Conservation (phyloP, 53 echinoderm and acorn worm species). For the Paracentrotus lividus region DNA sequence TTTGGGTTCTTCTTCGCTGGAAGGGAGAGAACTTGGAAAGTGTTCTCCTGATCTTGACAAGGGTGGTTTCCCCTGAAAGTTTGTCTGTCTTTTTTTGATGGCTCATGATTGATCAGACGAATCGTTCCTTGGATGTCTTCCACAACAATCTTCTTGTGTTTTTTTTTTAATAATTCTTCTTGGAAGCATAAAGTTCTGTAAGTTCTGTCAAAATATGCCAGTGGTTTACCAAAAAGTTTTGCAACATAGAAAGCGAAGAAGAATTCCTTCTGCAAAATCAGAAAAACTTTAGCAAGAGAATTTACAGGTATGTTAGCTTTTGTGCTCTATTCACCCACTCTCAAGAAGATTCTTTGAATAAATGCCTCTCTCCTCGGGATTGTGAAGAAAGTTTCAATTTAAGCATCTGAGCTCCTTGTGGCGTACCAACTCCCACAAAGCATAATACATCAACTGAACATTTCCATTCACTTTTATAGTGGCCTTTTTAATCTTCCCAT, state of each 20-base stretch:
- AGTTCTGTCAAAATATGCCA: too few species aligned
- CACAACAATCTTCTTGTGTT: not conserved
- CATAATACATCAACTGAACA: not conserved
- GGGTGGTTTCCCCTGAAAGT: not conserved
- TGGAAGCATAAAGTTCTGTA: too few species aligned
- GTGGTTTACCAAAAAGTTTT: too few species aligned
- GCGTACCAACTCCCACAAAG: not conserved
- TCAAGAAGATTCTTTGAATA: too few species aligned
- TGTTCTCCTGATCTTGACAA: not conserved
- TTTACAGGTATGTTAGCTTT: too few species aligned
- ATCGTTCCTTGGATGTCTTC: not conserved
- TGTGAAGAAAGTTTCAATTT: not conserved
- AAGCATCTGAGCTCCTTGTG: not conserved
- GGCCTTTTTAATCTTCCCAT: not conserved
- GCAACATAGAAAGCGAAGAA: too few species aligned
- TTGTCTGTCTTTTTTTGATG: not conserved
- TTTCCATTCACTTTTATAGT: not conserved
- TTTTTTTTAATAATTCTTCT: too few species aligned
- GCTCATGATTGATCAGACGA: not conserved
- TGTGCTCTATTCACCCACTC: too few species aligned
- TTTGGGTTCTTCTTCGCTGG: not conserved
- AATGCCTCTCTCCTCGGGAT: too few species aligned
- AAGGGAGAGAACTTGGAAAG: constrained; percentile 43
- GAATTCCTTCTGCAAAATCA: too few species aligned
- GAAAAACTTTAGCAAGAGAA: too few species aligned